A percentile compares a stretch with the other conserved stretches of the same genome.
These are phyloP conservation scores for Charina bottae DNA, from an alignment of 2,113 vertebrate species.

Conservation along the genomic window DNA sequence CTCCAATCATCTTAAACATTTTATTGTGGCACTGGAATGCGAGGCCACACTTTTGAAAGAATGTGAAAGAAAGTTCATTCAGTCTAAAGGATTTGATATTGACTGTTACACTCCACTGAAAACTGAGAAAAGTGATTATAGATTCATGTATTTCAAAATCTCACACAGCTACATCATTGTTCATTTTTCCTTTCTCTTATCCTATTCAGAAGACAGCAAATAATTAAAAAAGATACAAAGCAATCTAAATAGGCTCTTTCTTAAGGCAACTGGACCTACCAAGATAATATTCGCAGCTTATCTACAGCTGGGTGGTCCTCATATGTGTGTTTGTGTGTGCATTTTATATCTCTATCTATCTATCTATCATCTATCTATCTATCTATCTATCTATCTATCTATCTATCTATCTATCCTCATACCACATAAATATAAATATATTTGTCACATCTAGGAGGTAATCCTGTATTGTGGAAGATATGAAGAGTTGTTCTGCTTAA, in stretches of 20 bases:
- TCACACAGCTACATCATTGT: slow-evolving; percentile 81
- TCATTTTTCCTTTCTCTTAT: slow-evolving; percentile 74
- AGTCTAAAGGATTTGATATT: slow-evolving; percentile 76
- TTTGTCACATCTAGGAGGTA: too few relatives aligned
- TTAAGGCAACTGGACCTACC: slow-evolving; percentile 71
- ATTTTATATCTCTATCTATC: background rate
- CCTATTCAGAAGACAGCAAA: slow-evolving; percentile 76
- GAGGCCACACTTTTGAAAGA: slow-evolving; percentile 69
- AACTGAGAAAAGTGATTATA: slow-evolving; percentile 79
- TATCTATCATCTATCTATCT: too few relatives aligned
- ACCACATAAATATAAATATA: too few relatives aligned
- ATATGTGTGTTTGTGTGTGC: slow-evolving; percentile 50
- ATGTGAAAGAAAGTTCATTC: slow-evolving; percentile 69
- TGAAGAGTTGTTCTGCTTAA: too few relatives aligned
- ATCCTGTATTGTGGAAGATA: too few relatives aligned
- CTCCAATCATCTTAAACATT: slow-evolving; percentile 76
- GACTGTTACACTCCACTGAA: slow-evolving; percentile 74
- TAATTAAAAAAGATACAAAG: slow-evolving; percentile 82
- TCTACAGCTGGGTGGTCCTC: slow-evolving; percentile 79
- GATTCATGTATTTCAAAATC: slow-evolving; percentile 82
- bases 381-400: too few relatives aligned
- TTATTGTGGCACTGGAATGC: slow-evolving; percentile 73
- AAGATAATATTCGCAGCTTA: slow-evolving; percentile 72
- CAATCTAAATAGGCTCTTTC: too few relatives aligned
- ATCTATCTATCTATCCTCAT: too few relatives aligned